Evolutionary conservation across 2,888 invertebrate genomes (phyloP).

Genomic region (Andrena flavipes): DNA sequence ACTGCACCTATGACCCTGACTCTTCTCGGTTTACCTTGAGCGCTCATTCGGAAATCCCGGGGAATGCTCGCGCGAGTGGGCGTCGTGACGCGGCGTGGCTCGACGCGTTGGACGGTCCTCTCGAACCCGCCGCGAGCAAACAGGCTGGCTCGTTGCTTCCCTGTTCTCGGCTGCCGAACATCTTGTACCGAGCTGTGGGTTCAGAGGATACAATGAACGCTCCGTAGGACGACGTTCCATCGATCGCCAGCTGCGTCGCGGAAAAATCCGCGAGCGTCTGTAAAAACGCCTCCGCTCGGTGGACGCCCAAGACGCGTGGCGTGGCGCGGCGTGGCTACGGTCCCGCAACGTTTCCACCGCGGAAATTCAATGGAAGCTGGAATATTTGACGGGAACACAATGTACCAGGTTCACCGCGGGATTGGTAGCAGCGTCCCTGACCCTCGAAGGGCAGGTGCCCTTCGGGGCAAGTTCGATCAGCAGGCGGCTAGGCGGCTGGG

Average conservation of each 20-base stretch:
- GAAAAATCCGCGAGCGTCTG: slow-evolving; percentile 34
- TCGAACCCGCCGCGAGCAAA: not conserved
- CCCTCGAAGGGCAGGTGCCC: slow-evolving; percentile 53
- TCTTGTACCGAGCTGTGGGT: not conserved
- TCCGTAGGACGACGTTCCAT: slow-evolving; percentile 41
- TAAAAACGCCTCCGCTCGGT: slow-evolving; percentile 12
- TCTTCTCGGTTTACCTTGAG: slow-evolving; percentile 72
- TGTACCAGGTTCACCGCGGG: slow-evolving; percentile 9
- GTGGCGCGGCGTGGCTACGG: not conserved
- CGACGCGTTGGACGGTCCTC: not conserved
- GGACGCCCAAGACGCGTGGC: slow-evolving; percentile 14
- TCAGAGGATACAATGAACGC: slow-evolving; percentile 37
- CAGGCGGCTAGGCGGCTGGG: slow-evolving; percentile 1
- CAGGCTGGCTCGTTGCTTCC: not conserved
- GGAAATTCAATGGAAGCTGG: too few species aligned
- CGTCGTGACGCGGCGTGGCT: not conserved
- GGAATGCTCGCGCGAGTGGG: slow-evolving; percentile 48
- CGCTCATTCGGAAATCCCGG: slow-evolving; percentile 61
- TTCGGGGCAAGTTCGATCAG: slow-evolving; percentile 43
- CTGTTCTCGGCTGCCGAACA: not conserved
- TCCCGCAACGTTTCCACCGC: not conserved
- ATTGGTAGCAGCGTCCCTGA: slow-evolving; percentile 35
- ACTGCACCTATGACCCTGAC: slow-evolving; percentile 75
- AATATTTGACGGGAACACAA: not conserved
- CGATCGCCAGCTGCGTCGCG: slow-evolving; percentile 13